Percentiles rank a stretch among this genome's conserved stretches.
Evolutionary conservation across 2,113 vertebrate species (phyloP).

Genomic region (Oriolus oriolus): DNA sequence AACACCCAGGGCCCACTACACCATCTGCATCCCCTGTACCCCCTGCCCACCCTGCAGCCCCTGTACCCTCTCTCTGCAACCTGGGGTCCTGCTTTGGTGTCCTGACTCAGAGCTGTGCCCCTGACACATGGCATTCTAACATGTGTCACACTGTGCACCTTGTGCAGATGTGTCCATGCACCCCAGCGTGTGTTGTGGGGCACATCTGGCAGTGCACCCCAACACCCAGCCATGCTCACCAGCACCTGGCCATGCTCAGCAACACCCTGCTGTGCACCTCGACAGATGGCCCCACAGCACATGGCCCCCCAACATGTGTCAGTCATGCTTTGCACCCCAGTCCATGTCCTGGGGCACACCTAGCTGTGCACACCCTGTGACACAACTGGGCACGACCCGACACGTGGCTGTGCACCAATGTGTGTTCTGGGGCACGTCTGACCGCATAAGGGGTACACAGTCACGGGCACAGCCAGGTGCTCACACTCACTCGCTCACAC

Average conservation of each 20-base stretch:
- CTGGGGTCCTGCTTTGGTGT: neutral
- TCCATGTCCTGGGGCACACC: neutral
- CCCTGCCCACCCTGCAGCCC: neutral
- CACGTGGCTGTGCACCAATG: fast-evolving
- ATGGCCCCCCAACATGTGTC: neutral
- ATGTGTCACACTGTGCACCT: too few relatives aligned
- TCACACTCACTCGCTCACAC: neutral
- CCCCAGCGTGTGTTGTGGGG: neutral
- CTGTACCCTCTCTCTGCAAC: neutral
- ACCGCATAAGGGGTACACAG: fast-evolving
- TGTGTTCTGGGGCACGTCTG: neutral
- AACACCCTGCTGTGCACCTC: neutral
- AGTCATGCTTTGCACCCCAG: neutral
- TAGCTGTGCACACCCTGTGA: neutral
- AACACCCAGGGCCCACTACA: neutral
- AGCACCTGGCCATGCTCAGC: neutral
- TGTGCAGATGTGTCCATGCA: neutral
- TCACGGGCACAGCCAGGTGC: neutral
- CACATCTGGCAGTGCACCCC: neutral
- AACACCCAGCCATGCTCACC: neutral
- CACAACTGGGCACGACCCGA: fast-evolving
- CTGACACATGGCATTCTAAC: neutral
- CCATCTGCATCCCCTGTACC: neutral
- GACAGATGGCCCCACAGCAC: neutral
- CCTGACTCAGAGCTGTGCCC: neutral